Base-by-base conservation (phyloP, 2,888 invertebrate genomes). In the Dicyrtoma fusca region DNA sequence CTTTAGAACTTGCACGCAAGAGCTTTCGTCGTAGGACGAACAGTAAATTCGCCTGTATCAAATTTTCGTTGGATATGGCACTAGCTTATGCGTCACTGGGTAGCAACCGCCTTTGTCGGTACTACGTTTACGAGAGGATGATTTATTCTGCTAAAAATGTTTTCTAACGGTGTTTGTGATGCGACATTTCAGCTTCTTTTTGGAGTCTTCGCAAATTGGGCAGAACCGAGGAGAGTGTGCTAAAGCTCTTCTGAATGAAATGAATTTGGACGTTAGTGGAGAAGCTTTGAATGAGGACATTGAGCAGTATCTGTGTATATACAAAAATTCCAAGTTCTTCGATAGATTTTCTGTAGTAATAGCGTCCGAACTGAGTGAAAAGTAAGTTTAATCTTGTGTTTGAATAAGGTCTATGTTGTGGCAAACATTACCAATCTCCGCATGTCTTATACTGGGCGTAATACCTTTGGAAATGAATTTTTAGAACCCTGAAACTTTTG, bases 121-220 rank as follows among this genome's bases (percentile, higher is more conserved):
- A n/a, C n/a, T n/a, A n/a, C n/a, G n/a, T n/a, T n/a, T n/a, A n/a
- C n/a, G n/a, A n/a, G n/a, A n/a, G n/a, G n/a, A n/a, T n/a, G n/a
- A n/a, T n/a, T n/a, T n/a, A n/a, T n/a, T n/a, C n/a, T n/a, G n/a
- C n/a, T n/a, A n/a, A n/a, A n/a, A n/a, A n/a, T n/a, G n/a, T n/a
- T n/a, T n/a, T n/a, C n/a, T n/a, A n/a, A n/a, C n/a, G n/a, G n/a
- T n/a, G n/a, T n/a, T n/a, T 47, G 64, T 62, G 23, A 49, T 51
- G 81, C n/a, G n/a, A n/a, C n/a, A n/a, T n/a, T n/a, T n/a, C n/a
- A 92, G 92, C 84, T 99, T 99, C 84, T 98, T 99, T 84, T 84
- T 98, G 81, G 93, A 94, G 82, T 85, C 87, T 74, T 89, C 91
- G 23, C 91, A 90, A 81, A 86, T 94, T 80, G 96, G 95, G 0